Conservation (phyloP, 1,140 invertebrate species). For the Nylanderia fulva region DNA sequence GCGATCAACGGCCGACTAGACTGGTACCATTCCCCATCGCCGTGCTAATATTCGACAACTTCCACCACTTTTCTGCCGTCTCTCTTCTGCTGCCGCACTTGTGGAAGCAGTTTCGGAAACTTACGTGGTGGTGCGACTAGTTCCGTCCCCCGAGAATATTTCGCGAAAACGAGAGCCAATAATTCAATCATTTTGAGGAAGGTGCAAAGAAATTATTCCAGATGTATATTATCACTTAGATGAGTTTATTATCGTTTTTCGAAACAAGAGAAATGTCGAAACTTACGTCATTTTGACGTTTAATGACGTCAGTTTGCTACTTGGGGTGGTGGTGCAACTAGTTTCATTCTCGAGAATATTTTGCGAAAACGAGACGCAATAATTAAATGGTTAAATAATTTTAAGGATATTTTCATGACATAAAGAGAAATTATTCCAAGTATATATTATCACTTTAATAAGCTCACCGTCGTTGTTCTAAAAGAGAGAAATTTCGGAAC, state of each 20-base stretch:
- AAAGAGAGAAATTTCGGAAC: no score
- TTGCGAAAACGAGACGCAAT: neutral
- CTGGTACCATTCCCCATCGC: slow-evolving; percentile 83
- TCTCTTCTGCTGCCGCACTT: slow-evolving; percentile 59
- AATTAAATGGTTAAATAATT: neutral
- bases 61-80: slow-evolving; percentile 80
- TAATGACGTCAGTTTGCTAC: no score
- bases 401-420: neutral
- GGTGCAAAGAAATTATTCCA: no score
- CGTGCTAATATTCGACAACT: slow-evolving; percentile 84
- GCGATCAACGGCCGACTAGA: slow-evolving; percentile 84
- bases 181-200: no score
- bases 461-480: neutral
- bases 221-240: no score
- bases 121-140: neutral
- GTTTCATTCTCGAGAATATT: slow-evolving; percentile 19
- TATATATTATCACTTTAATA: neutral
- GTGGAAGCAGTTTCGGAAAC: slow-evolving; percentile 49
- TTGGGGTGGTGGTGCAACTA: neutral
- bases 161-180: neutral
- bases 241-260: no score
- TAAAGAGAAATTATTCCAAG: slow-evolving; percentile 1
- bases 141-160: slow-evolving; percentile 20
- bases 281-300: no score
- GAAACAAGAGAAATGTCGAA: no score